Base-by-base conservation (phyloP, 2,113 vertebrate species). In the Ploceus nigricollis region DNA sequence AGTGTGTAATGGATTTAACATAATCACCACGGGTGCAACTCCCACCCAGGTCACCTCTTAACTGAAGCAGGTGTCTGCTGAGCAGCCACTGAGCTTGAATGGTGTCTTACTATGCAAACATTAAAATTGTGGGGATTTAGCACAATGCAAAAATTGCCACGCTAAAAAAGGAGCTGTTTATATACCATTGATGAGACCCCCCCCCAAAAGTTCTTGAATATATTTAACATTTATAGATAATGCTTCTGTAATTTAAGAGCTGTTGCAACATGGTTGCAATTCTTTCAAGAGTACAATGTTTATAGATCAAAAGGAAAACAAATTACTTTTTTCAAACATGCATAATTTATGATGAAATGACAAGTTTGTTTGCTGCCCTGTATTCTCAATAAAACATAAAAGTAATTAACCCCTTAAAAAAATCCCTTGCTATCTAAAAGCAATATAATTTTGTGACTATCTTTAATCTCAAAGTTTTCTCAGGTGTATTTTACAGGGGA, bases 1-100 rank as follows among this genome's bases (percentile, higher is more conserved):
- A 64, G 2, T 25, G 37, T 78, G 22, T 96, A 94, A 94, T 77
- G 80, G 96, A 91, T 95, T 97, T 97, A 97, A 82, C 72, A 13
- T 97, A 95, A 97, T 97, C 96, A n/a, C 94, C 82, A 42, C 1
- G 47, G 64, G 10, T 51, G 40, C 69, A 89, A 57, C 87, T 93
- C 88, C 91, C 70, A 87, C 85, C 11, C 71, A 95, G 89, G 94
- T 95, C 90, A 90, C 61, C 78, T 92, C 89, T 76, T 24, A 44
- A n/a, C 77, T 30, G 66, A 27, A 24, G 77, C 75, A 94, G 80
- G 75, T 90, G 81, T 79, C 93, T 96, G 81, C 91, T 77, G 57
- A 72, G 40, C 45, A 22, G 15, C 20, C 40, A 9, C 82, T 66
- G 77, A 77, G 27, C 28, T 4, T 15, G 33, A 86, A 48, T n/a